Percentiles rank a stretch among this genome's conserved stretches.
Evolutionary conservation across 2,888 invertebrate species (phyloP).

Genomic region (Colostygia pectinataria): DNA sequence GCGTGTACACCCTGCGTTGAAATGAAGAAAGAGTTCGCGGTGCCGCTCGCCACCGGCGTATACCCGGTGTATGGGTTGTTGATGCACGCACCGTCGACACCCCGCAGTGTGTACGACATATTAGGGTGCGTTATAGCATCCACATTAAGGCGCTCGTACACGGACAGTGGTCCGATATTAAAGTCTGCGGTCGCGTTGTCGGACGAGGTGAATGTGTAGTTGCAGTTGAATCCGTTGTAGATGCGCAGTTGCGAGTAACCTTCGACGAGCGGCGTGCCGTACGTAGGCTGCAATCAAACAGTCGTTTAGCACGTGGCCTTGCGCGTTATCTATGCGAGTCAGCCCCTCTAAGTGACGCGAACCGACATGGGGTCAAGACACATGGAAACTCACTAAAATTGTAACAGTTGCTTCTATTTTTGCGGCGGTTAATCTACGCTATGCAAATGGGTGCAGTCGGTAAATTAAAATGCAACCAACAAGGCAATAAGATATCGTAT

Average conservation of each 20-base stretch:
- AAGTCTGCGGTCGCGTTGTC: constrained; percentile 39
- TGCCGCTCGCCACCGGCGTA: constrained; percentile 51
- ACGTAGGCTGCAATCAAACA: constrained; percentile 76
- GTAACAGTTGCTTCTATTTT: too few relatives aligned
- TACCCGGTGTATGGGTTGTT: constrained; percentile 47
- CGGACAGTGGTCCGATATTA: constrained; percentile 56
- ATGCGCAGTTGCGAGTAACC: constrained; percentile 86
- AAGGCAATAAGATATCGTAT: too few relatives aligned
- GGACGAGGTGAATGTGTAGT: constrained; percentile 61
- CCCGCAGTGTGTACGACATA: constrained; percentile 63
- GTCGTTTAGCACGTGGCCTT: constrained; percentile 13
- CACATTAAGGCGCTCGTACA: constrained; percentile 71
- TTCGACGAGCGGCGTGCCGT: constrained; percentile 80
- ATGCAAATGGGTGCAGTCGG: too few relatives aligned
- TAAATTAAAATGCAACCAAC: too few relatives aligned
- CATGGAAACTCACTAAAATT: too few relatives aligned
- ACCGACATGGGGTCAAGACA: too few relatives aligned
- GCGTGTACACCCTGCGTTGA: constrained; percentile 47
- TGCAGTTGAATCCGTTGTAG: constrained; percentile 86
- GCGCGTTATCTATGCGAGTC: constrained; percentile 15
- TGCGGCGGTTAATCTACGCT: too few relatives aligned
- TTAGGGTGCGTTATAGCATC: constrained; percentile 42
- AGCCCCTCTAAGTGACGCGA: too few relatives aligned
- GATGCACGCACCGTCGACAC: constrained; percentile 50
- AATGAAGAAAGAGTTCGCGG: constrained; percentile 71